Base-by-base conservation (phyloP, 92 coral and sea anemone species). In the Pocillopora grandis region DNA sequence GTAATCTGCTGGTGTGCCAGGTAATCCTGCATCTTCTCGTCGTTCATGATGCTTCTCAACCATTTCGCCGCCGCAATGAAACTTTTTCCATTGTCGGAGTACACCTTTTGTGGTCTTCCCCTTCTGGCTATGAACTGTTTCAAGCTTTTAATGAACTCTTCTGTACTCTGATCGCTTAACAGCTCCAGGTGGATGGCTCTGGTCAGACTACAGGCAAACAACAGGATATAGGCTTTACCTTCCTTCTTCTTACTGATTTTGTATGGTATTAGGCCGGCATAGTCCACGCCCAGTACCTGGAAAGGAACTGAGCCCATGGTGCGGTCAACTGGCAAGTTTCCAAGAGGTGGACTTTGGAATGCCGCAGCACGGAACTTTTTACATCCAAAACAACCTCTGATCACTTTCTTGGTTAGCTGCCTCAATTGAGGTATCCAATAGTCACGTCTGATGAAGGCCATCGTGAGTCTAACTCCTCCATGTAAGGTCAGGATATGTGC, bases 381-480 rank as follows among this genome's bases (percentile, higher is more conserved):
- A 15, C 89, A 85, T 36, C 89, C 89, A 71, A 52, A 80, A 68
- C 89, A 85, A 15, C 48, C 27, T 14, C 59, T 37, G 7, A 85
- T 80, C 10, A 69, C 84, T 0, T 65, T 68, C 67, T 85, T 78
- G 1, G 76, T 75, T 13, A 78, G 21, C 19, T 10, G 75, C 19
- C 82, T 52, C 65, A 67, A 68, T 3, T 67, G 58, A 2, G 79
- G 87, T 36, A 83, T 60, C 87, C 87, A 83, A 20, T 59, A 73
- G 12, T 62, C 57, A 5, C 71, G 80, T 20, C 62, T 62, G 16
- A 72, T 27, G 2, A 16, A 52, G 1, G 66, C 27, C 68, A 80
- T 69, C 1, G 69, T 69, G 42, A 84, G 87, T 17, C 91, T 87
- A 27, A 84, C 88, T 68, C 91, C 91, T 78, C 81, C 82, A 14